Conservation (phyloP, 2,888 invertebrate genomes). For the Atethmia centrago region DNA sequence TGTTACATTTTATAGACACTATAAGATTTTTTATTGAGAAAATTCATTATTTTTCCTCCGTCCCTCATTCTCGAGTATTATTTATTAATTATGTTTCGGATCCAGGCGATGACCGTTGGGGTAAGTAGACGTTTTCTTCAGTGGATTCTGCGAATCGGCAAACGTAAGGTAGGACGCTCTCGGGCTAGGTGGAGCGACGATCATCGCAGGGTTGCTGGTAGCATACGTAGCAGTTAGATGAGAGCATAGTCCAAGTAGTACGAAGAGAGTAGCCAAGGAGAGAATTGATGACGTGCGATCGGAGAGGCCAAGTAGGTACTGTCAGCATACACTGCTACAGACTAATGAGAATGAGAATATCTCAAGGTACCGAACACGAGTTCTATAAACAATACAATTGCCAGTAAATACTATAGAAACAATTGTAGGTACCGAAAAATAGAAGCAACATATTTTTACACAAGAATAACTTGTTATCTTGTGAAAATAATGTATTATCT, state of each 20-base stretch:
- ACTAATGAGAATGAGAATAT: background rate
- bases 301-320: background rate
- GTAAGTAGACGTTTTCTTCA: background rate
- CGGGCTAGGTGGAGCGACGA: background rate
- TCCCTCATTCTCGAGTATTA: conserved; percentile 21
- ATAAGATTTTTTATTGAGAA: conserved; percentile 54
- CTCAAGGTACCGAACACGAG: background rate
- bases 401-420: background rate
- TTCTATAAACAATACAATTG: background rate
- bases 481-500: background rate
- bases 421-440: background rate
- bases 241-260: background rate
- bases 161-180: background rate
- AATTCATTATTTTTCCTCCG: conserved; percentile 33
- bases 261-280: background rate
- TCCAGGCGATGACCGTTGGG: background rate
- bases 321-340: background rate
- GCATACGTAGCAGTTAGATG: background rate
- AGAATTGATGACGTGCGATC: background rate
- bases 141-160: background rate
- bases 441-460: conserved; percentile 18
- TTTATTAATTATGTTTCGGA: conserved; percentile 25
- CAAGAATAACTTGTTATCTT: background rate
- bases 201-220: background rate
- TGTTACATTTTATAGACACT: conserved; percentile 65